phyloP scores from a whole-genome alignment of 2,113 vertebrate species.

The Cygnus atratus region DNA sequence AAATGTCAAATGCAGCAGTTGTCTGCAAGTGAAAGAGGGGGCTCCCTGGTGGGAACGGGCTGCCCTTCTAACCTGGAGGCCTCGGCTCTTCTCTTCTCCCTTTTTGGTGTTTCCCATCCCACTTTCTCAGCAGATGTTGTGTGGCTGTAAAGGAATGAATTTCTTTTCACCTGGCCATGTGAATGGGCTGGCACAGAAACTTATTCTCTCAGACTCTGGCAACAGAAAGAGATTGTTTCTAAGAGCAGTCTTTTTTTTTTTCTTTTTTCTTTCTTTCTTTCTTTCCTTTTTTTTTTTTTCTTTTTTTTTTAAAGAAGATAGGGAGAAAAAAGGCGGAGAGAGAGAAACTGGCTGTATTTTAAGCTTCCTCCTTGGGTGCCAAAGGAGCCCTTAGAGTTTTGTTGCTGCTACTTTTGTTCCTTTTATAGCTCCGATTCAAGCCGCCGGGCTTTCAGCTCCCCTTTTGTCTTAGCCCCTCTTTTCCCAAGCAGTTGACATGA shows the following conservation, averaged over 20 bases:
- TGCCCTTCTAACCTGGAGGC: conserved; percentile 86
- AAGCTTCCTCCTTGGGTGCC: conserved; percentile 66
- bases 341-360: conserved; percentile 42
- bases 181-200: conserved; percentile 45
- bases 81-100: conserved; percentile 64
- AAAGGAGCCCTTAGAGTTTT: conserved; percentile 51
- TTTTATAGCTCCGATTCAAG: conserved; percentile 63
- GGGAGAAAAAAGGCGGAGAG: background rate
- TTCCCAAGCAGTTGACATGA: conserved; percentile 59
- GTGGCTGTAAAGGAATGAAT: conserved; percentile 41
- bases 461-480: conserved; percentile 49
- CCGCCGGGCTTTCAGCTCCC: conserved; percentile 44
- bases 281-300: background rate
- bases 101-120: conserved; percentile 68
- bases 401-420: conserved; percentile 60
- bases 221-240: conserved; percentile 32
- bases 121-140: conserved; percentile 74
- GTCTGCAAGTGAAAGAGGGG: conserved; percentile 82
- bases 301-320: background rate
- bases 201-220: background rate
- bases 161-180: conserved; percentile 71
- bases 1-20: conserved; percentile 82
- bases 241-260: background rate
- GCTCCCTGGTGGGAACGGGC: conserved; percentile 87
- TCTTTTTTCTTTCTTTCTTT: background rate